These are phyloP conservation scores for Merops nubicus DNA, from an alignment of 2,113 vertebrate genomes.

Conservation along the genomic window DNA sequence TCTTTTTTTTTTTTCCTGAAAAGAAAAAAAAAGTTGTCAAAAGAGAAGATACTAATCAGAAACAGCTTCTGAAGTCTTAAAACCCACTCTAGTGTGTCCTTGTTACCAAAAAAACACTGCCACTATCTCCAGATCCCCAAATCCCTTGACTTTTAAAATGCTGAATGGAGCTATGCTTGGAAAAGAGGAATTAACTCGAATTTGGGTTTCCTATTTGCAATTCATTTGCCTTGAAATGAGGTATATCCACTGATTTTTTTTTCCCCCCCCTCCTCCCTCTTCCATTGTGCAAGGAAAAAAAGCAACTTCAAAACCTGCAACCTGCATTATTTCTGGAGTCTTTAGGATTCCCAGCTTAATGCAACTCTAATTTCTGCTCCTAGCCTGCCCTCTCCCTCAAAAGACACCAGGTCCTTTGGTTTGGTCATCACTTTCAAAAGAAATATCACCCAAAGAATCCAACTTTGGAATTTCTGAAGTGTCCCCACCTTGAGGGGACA, in stretches of 20 bases:
- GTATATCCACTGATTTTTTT: background rate
- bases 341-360: background rate
- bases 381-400: background rate
- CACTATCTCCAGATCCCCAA: background rate
- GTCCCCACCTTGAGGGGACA: background rate
- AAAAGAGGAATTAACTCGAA: background rate
- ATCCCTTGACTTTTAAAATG: background rate
- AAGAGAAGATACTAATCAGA: conserved; percentile 69
- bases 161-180: background rate
- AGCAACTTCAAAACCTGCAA: background rate
- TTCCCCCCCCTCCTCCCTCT: background rate
- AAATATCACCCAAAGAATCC: background rate
- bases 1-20: background rate
- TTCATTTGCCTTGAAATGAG: background rate
- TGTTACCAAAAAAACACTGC: conserved; percentile 8
- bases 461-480: background rate
- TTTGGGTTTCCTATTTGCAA: background rate
- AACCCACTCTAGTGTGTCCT: conserved; percentile 7
- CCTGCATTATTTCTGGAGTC: background rate
- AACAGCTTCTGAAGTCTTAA: conserved; percentile 50
- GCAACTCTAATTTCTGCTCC: background rate
- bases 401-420: background rate
- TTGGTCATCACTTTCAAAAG: fast-evolving
- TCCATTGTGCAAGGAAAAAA: background rate
- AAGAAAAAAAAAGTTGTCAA: conserved; percentile 51